phyloP scores from a whole-genome alignment of 2,113 vertebrate genomes.

The Ramphastos sulfuratus region DNA sequence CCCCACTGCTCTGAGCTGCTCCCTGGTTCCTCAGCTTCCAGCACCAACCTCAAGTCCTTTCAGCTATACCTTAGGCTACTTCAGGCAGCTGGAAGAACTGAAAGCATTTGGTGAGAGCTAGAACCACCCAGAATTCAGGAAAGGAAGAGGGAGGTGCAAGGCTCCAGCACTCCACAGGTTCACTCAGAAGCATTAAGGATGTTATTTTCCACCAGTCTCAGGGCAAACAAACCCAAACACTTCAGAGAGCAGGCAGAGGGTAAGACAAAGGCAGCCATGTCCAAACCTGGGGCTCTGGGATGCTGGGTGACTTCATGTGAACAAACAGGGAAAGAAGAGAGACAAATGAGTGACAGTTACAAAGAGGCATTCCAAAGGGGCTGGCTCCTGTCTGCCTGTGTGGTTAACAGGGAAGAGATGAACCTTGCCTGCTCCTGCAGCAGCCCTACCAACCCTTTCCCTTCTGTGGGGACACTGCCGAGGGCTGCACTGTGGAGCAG shows the following conservation, averaged over 20 bases:
- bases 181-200: neutral
- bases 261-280: constrained; percentile 26
- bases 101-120: neutral
- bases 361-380: neutral
- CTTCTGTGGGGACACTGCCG: neutral
- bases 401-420: neutral
- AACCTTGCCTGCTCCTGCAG: neutral
- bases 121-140: neutral
- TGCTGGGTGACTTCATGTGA: constrained; percentile 69
- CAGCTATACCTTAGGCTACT: neutral
- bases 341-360: constrained; percentile 4
- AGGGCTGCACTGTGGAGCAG: neutral
- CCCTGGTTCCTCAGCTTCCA: neutral
- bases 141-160: neutral
- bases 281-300: constrained; percentile 79
- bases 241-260: constrained; percentile 48
- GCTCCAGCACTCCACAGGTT: neutral
- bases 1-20: neutral
- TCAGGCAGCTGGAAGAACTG: neutral
- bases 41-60: neutral
- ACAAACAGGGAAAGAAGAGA: constrained; percentile 8
- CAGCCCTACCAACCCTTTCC: neutral
- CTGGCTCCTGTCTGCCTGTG: neutral
- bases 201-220: neutral
- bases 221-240: constrained; percentile 52